These are phyloP conservation scores for Meandrina meandrites DNA, from an alignment of 92 coral and sea anemone species.

Conservation along the genomic window DNA sequence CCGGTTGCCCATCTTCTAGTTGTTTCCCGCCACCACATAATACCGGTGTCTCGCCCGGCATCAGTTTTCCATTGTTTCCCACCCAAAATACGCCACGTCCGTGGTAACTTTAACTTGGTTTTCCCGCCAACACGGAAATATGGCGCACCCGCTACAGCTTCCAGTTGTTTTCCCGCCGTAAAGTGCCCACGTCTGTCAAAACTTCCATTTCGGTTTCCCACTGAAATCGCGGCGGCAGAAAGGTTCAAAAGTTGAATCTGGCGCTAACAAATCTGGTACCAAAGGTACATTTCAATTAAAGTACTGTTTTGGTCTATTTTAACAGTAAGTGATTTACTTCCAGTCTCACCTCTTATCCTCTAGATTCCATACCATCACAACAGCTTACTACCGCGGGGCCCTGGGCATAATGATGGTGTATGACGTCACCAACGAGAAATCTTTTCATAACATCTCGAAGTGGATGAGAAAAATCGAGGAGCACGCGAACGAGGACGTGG, in stretches of 20 bases:
- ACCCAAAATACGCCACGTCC: not conserved
- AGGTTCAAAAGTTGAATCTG: not conserved
- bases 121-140: not conserved
- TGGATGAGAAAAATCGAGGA: conserved; percentile 97
- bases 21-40: not conserved
- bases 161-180: no score
- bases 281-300: not conserved
- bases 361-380: conserved; percentile 98
- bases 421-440: conserved; percentile 93
- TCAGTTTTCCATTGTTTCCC: not conserved
- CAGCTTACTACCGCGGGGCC: conserved; percentile 98
- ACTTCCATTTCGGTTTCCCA: not conserved
- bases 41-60: not conserved
- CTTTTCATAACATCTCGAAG: conserved; percentile 87
- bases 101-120: not conserved
- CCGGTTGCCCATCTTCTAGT: not conserved
- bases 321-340: not conserved
- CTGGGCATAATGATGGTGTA: conserved; percentile 97
- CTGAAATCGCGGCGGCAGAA: not conserved
- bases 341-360: not conserved
- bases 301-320: not conserved
- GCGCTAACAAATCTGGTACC: not conserved
- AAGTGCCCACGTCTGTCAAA: not conserved
- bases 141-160: no score
- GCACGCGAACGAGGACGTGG: conserved; percentile 97